Evolutionary conservation across 1,140 invertebrate species (phyloP).

Genomic region (Dendrolimus punctatus): DNA sequence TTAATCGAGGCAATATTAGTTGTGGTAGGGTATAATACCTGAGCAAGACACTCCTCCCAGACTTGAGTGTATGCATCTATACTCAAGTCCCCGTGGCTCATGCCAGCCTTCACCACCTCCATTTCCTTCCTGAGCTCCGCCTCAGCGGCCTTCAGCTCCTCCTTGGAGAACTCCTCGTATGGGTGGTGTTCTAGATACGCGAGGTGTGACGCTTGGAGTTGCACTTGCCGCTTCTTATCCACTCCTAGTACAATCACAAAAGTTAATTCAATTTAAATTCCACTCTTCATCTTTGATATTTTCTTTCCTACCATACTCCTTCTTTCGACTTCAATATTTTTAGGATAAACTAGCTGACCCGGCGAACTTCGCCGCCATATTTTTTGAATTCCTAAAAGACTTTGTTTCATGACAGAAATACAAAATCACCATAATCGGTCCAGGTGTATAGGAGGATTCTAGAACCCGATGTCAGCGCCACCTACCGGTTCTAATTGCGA

Average conservation of each 20-base stretch:
- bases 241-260: constrained; percentile 49
- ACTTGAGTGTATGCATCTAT: constrained; percentile 94
- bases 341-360: too few relatives aligned
- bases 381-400: too few relatives aligned
- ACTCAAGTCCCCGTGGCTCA: constrained; percentile 95
- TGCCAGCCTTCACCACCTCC: constrained; percentile 91
- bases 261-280: constrained; percentile 17
- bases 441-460: too few relatives aligned
- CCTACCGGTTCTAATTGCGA: too few relatives aligned
- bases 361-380: too few relatives aligned
- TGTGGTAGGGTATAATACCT: constrained; percentile 54
- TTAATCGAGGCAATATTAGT: too few relatives aligned
- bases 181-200: constrained; percentile 90
- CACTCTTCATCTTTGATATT: background rate
- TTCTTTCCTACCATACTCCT: too few relatives aligned
- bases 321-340: too few relatives aligned
- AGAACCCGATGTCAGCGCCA: too few relatives aligned
- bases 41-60: constrained; percentile 96
- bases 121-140: constrained; percentile 86
- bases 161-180: constrained; percentile 81
- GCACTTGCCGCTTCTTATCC: constrained; percentile 61
- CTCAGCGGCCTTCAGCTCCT: constrained; percentile 82
- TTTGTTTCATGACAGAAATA: too few relatives aligned
- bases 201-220: constrained; percentile 79
- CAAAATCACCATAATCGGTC: too few relatives aligned